Percentiles rank a stretch among this genome's conserved stretches.
Conservation (phyloP, 1,140 invertebrate species). For the Bombus haemorrhoidalis region DNA sequence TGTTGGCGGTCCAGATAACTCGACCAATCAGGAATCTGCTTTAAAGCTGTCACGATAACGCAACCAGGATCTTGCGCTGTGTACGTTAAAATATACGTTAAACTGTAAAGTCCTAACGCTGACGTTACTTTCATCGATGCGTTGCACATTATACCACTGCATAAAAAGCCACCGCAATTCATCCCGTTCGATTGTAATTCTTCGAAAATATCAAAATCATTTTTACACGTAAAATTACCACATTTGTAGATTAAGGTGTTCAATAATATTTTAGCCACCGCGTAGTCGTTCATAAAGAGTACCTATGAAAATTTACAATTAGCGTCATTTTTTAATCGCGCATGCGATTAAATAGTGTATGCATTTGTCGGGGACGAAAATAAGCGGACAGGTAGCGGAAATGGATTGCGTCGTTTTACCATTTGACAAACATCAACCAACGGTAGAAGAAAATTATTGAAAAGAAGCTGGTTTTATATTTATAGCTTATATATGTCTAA, state of each 20-base stretch:
- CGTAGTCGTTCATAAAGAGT: conserved; percentile 86
- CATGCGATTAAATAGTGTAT: too few species aligned
- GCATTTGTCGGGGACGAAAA: too few species aligned
- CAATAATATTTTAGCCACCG: conserved; percentile 77
- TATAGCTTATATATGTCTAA: too few species aligned
- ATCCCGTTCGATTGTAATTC: conserved; percentile 20
- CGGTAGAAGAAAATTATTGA: too few species aligned
- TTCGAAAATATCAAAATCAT: conserved; percentile 17
- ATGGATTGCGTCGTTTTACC: too few species aligned
- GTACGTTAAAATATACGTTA: conserved; percentile 81
- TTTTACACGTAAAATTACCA: conserved; percentile 55
- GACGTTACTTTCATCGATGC: conserved; percentile 68
- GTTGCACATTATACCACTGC: conserved; percentile 81
- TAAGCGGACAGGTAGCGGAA: too few species aligned
- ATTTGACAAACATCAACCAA: too few species aligned
- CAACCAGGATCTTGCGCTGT: conserved; percentile 85
- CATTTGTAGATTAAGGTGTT: conserved; percentile 68
- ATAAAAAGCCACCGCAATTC: conserved; percentile 86
- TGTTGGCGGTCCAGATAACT: conserved; percentile 88
- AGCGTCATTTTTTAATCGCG: not conserved
- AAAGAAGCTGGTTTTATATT: too few species aligned
- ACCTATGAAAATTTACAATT: conserved; percentile 78
- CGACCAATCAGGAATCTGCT: conserved; percentile 85
- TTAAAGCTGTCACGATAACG: conserved; percentile 85
- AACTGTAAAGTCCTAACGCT: conserved; percentile 73